These are phyloP conservation scores for Olivierus martensii DNA, from an alignment of 1,140 invertebrate genomes.

Conservation along the genomic window DNA sequence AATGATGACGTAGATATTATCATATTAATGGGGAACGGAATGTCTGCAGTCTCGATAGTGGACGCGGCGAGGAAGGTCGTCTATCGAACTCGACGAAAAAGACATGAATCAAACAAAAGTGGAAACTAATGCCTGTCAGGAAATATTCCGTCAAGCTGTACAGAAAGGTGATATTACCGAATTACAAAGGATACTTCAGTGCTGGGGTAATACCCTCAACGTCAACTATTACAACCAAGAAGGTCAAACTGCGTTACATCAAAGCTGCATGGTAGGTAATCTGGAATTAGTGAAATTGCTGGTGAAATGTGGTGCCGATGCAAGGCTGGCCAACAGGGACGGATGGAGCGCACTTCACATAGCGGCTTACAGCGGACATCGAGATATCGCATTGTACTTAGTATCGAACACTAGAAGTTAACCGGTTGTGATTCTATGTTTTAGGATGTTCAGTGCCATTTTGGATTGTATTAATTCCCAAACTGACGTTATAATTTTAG, in stretches of 20 bases:
- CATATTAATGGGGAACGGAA: too few relatives aligned
- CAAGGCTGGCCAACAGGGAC: conserved; percentile 35
- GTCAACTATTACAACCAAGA: conserved; percentile 35
- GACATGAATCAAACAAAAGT: conserved; percentile 12
- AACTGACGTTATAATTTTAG: too few relatives aligned
- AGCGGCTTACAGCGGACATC: conserved; percentile 35
- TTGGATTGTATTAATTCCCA: too few relatives aligned
- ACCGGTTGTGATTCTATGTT: not conserved
- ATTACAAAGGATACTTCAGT: conserved; percentile 29
- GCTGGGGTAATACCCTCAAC: conserved; percentile 27
- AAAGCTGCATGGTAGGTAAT: conserved; percentile 36
- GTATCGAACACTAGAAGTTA: conserved; percentile 21
- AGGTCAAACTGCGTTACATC: conserved; percentile 37
- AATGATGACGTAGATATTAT: too few relatives aligned
- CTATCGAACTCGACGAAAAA: not conserved
- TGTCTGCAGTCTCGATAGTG: too few relatives aligned
- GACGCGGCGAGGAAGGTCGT: too few relatives aligned
- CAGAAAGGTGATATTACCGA: conserved; percentile 29
- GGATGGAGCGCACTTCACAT: conserved; percentile 40
- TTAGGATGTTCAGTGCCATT: too few relatives aligned
- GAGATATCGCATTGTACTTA: conserved; percentile 33
- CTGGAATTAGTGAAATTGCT: conserved; percentile 38
- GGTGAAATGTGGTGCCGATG: conserved; percentile 37
- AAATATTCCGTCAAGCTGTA: conserved; percentile 29
- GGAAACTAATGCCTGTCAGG: conserved; percentile 23